A percentile compares a stretch with the other conserved stretches of the same genome.
phyloP scores from a whole-genome alignment of 2,888 invertebrate genomes.

The Rotaria macrura region DNA sequence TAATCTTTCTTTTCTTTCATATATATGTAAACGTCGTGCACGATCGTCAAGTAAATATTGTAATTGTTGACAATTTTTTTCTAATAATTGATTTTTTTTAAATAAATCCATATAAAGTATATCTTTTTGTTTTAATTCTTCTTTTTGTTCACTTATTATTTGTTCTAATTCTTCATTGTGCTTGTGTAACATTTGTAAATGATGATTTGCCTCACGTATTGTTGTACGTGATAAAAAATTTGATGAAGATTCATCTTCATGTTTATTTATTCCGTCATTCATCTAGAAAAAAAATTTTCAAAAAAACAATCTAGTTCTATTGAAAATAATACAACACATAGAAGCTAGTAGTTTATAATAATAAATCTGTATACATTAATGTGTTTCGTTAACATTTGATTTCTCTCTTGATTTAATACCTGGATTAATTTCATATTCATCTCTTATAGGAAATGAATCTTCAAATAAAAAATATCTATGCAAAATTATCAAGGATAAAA shows the following conservation, averaged over 20 bases:
- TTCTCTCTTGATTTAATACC: background rate
- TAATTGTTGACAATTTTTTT: background rate
- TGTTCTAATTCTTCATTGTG: conserved; percentile 7
- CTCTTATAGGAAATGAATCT: background rate
- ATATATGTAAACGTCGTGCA: background rate
- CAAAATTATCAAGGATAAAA: too few species aligned
- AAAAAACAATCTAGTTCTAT: too few species aligned
- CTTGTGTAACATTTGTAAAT: conserved; percentile 6
- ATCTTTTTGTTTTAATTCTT: background rate
- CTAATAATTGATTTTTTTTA: background rate
- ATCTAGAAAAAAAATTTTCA: background rate
- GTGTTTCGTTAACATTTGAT: background rate
- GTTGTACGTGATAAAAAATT: background rate
- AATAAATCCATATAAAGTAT: background rate
- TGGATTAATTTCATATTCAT: background rate
- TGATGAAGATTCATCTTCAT: background rate
- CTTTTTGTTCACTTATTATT: background rate
- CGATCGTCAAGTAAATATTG: background rate
- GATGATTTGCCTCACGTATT: conserved; percentile 15
- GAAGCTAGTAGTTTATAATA: too few species aligned
- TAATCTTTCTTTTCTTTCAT: background rate
- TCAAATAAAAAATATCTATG: background rate
- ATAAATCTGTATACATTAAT: background rate
- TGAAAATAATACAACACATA: too few species aligned
- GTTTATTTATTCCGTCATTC: background rate